These are phyloP conservation scores for Lacerta bilineata DNA, from an alignment of 2,797 vertebrate species.

Conservation along the genomic window DNA sequence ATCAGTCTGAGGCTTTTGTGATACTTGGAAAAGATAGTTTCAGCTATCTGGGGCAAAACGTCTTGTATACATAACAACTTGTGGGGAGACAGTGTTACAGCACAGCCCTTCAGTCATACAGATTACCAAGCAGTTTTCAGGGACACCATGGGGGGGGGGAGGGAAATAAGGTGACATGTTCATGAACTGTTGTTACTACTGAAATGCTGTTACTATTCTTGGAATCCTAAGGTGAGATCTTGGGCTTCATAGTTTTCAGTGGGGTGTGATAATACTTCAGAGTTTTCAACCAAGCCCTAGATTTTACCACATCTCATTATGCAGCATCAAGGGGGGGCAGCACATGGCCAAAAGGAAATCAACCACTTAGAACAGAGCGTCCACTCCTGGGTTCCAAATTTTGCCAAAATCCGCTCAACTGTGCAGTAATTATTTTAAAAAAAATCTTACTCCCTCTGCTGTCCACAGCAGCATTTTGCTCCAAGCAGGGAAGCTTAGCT, in stretches of 20 bases:
- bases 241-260: neutral
- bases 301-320: neutral
- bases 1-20: neutral
- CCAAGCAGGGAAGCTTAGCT: too few relatives aligned
- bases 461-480: too few relatives aligned
- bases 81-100: neutral
- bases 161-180: neutral
- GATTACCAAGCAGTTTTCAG: neutral
- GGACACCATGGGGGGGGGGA: neutral
- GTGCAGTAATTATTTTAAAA: too few relatives aligned
- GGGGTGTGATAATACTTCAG: neutral
- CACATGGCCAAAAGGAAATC: too few relatives aligned
- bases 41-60: neutral
- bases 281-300: neutral
- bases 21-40: neutral
- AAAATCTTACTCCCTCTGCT: too few relatives aligned
- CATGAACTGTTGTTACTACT: neutral
- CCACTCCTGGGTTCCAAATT: too few relatives aligned
- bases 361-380: too few relatives aligned
- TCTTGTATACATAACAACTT: neutral
- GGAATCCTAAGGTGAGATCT: neutral
- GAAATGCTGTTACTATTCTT: neutral
- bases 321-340: neutral
- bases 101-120: neutral
- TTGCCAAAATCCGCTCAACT: too few relatives aligned